A percentile compares a stretch with the other conserved stretches of the same genome.
Evolutionary conservation across 2,113 vertebrate genomes (phyloP).

Genomic region (Heterotis niloticus): DNA sequence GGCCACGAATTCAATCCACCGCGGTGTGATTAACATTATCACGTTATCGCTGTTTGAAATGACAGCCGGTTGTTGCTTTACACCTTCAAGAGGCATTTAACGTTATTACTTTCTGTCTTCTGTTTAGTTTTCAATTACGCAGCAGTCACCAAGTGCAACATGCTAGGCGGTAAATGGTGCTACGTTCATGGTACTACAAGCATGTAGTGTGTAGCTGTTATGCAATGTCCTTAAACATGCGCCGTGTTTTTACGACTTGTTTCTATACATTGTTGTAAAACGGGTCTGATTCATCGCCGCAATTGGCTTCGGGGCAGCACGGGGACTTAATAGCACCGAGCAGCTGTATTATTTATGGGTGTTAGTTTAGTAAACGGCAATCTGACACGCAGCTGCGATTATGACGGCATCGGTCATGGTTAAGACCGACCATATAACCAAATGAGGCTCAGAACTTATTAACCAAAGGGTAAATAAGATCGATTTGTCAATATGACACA

Average conservation of each 20-base stretch:
- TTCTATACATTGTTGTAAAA: background rate
- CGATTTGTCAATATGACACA: background rate
- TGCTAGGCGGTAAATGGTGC: no score
- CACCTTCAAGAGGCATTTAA: conserved; percentile 8
- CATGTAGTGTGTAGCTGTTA: background rate
- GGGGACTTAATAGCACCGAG: background rate
- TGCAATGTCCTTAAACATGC: background rate
- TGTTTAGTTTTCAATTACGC: background rate
- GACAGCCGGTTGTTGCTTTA: background rate
- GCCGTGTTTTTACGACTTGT: conserved; percentile 9
- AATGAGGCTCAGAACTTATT: background rate
- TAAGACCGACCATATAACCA: background rate
- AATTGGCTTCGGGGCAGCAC: conserved; percentile 1
- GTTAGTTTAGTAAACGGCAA: conserved; percentile 12
- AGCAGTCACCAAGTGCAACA: background rate
- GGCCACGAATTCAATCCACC: no score
- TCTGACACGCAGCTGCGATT: conserved; percentile 6
- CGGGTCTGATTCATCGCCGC: background rate
- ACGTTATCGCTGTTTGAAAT: background rate
- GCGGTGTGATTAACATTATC: background rate
- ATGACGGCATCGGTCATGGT: background rate
- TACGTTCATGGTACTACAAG: background rate
- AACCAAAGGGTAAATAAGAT: no score
- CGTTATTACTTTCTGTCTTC: background rate
- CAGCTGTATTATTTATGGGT: conserved; percentile 12